Conservation (phyloP, 2,113 vertebrate species). For the Centrocercus urophasianus region DNA sequence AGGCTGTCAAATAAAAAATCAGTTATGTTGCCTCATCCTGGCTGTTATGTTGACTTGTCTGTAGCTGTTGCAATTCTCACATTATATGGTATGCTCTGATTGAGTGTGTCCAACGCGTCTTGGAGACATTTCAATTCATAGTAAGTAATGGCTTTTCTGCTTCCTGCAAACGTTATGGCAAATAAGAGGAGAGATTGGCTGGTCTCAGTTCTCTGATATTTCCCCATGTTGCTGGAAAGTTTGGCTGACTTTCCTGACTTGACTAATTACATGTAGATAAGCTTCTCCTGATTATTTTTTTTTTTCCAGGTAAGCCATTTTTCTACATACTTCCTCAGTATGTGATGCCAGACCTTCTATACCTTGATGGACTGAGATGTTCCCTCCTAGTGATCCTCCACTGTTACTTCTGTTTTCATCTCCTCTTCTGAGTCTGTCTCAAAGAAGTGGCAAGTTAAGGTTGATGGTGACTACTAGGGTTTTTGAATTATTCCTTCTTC, state of each 20-base stretch:
- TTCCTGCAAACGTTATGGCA: not conserved
- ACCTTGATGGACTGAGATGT: not conserved
- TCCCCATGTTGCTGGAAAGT: not conserved
- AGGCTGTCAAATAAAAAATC: not conserved
- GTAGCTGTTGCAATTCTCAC: not conserved
- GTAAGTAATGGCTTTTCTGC: not conserved
- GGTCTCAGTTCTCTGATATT: not conserved
- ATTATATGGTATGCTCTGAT: not conserved
- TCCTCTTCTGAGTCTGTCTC: not conserved
- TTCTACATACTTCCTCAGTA: not conserved
- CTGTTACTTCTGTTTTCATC: not conserved
- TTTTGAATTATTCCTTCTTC: not conserved
- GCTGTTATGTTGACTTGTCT: not conserved
- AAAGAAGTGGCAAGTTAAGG: not conserved
- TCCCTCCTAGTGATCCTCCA: not conserved
- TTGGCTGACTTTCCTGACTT: not conserved
- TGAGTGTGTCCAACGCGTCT: not conserved
- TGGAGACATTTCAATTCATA: not conserved
- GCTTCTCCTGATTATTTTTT: not conserved
- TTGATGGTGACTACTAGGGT: not conserved
- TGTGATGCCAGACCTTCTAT: not conserved
- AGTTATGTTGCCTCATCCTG: not conserved
- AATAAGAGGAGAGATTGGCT: not conserved
- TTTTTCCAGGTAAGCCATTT: not conserved
- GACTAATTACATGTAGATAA: not conserved